Base-by-base conservation (phyloP, 2,797 vertebrate genomes). In the Rhadinocentrus ornatus region DNA sequence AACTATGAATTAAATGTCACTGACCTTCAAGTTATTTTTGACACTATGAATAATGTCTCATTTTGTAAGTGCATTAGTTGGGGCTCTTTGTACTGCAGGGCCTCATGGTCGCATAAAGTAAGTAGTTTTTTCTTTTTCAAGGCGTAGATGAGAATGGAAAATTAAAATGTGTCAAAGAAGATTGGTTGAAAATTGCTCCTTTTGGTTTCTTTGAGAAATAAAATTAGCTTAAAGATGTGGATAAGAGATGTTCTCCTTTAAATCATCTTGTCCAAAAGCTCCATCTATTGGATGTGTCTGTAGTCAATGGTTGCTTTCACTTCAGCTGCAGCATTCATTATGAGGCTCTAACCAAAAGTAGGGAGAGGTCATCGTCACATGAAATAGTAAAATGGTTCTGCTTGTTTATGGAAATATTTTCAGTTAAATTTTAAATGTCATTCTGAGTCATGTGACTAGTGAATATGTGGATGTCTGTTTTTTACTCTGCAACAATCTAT, bases 1-100 rank as follows among this genome's bases (percentile, higher is more conserved):
- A 37, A 61, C 70, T 75, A 59, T 69, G 56, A 62, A 80, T 82
- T 66, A 83, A 85, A 88, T 81, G 65, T 63, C 20, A 29, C 75
- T 75, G 78, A 86, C 75, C 81, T 87, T 88, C 48, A 83, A 62
- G 52, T 69, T 78, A 59, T 75, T 77, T 84, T 66, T 75, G 71
- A 77, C 53, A 34, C 50, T 52, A 37, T 73, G 55, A 80, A 79
- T 66, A 75, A 73, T 35, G 37, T 75, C 53, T 58, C 24, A 62
- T 75, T 82, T 73, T 78, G 58, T 16, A 57, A 66, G 3, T 50
- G 24, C 37, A 78, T 69, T 22, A 65, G 32, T 3, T 0, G 31
- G 26, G 9, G 26, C 22, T 66, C 73, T 63, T 50, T 72, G 41
- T 59, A 35, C 41, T 26, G 24, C 54, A 18, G 4, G 35, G 24